phyloP scores from a whole-genome alignment of 2,888 invertebrate species.

The Biston betularia region DNA sequence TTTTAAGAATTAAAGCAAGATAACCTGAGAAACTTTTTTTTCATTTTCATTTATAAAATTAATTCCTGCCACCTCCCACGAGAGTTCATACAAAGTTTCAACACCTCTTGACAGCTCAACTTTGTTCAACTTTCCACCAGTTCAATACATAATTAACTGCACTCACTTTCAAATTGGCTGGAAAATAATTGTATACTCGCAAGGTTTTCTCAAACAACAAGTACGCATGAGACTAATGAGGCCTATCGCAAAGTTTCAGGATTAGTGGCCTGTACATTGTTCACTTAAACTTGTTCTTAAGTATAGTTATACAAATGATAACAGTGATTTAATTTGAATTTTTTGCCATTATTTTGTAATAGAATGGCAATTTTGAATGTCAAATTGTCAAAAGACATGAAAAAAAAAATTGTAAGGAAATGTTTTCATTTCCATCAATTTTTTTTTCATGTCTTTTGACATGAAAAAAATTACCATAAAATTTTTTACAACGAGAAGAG shows the following conservation, averaged over 20 bases:
- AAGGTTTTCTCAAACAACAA: conserved; percentile 32
- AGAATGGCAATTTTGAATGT: no score
- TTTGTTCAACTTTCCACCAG: conserved; percentile 3
- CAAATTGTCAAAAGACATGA: no score
- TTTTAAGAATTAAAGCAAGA: neutral
- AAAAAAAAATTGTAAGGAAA: no score
- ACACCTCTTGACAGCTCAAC: conserved; percentile 10
- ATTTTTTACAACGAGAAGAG: neutral
- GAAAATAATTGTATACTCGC: conserved; percentile 19
- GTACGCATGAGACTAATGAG: conserved; percentile 50
- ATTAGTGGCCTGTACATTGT: conserved; percentile 48
- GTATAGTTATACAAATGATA: conserved; percentile 6
- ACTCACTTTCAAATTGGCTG: conserved; percentile 13
- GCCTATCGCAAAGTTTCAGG: conserved; percentile 50
- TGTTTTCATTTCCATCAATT: no score
- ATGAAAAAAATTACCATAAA: no score
- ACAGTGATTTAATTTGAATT: conserved; percentile 9
- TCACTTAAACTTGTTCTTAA: conserved; percentile 42
- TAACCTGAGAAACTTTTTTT: neutral
- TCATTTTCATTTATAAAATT: conserved; percentile 1
- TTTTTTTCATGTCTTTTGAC: no score
- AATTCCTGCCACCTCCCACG: neutral
- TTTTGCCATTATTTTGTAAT: no score
- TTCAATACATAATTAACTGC: conserved; percentile 32
- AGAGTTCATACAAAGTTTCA: conserved; percentile 1